Percentiles rank a stretch among this genome's conserved stretches.
Evolutionary conservation across 2,888 invertebrate genomes (phyloP).

Genomic region (Macaria notata): DNA sequence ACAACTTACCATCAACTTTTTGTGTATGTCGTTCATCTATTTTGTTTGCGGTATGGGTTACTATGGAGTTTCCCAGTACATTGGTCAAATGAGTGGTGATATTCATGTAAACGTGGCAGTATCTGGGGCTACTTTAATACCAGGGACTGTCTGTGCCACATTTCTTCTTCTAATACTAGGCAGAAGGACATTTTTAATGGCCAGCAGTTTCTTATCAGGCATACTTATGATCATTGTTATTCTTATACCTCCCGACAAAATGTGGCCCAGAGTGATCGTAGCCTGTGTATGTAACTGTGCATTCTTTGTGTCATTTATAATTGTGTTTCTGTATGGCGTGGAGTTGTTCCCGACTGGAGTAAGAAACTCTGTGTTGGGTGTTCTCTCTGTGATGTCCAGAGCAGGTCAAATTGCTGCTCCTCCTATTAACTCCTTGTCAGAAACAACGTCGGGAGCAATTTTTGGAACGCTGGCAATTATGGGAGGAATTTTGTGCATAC

Average conservation of each 20-base stretch:
- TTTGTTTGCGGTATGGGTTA: conserved; percentile 91
- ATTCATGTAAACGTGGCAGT: conserved; percentile 90
- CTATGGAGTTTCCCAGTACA: conserved; percentile 91
- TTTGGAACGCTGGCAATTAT: conserved; percentile 85
- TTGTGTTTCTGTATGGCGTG: conserved; percentile 91
- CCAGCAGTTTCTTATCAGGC: conserved; percentile 71
- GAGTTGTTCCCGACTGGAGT: conserved; percentile 94
- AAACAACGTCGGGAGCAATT: conserved; percentile 59
- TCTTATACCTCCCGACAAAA: conserved; percentile 41
- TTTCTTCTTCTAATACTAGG: conserved; percentile 83
- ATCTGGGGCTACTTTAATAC: conserved; percentile 85
- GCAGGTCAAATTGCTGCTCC: conserved; percentile 91
- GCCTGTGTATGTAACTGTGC: conserved; percentile 89
- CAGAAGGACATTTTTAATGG: conserved; percentile 83
- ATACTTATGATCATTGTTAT: conserved; percentile 54
- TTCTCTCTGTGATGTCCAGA: conserved; percentile 90
- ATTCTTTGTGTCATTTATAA: conserved; percentile 90
- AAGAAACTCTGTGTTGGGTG: conserved; percentile 90
- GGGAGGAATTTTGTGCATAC: conserved; percentile 83
- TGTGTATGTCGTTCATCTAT: conserved; percentile 87
- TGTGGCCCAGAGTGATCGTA: conserved; percentile 79
- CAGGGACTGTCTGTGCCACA: conserved; percentile 82
- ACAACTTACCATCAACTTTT: conserved; percentile 83
- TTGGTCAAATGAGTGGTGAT: conserved; percentile 87
- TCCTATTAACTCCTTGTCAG: conserved; percentile 84